Percentiles rank a stretch among this genome's conserved stretches.
These are phyloP conservation scores for Dicranocentrus wangi DNA, from an alignment of 2,888 invertebrate genomes.

Conservation along the genomic window DNA sequence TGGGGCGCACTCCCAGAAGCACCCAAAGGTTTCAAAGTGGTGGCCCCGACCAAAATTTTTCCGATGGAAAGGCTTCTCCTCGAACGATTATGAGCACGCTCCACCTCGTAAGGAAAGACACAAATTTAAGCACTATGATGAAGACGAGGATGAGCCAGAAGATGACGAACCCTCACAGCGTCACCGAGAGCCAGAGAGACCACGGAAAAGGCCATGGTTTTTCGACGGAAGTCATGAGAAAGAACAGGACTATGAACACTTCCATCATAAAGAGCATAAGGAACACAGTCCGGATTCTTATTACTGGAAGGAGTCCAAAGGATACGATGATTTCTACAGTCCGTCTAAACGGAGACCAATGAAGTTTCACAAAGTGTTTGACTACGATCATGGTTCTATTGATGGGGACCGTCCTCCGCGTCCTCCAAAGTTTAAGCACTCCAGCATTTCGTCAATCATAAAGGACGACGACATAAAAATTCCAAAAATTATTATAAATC, in stretches of 20 bases:
- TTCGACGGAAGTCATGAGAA: slow-evolving; percentile 12
- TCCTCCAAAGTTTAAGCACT: not conserved
- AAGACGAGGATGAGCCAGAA: not conserved
- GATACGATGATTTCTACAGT: slow-evolving; percentile 26
- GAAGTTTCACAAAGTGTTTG: slow-evolving; percentile 44
- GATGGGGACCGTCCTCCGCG: too few relatives aligned
- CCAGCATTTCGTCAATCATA: not conserved
- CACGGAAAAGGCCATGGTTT: slow-evolving; percentile 1
- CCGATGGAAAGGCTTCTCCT: not conserved
- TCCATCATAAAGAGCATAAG: slow-evolving; percentile 15
- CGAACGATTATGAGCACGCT: not conserved
- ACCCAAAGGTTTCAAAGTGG: slow-evolving; percentile 1
- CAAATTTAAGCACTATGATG: slow-evolving; percentile 7
- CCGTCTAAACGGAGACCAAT: slow-evolving; percentile 4
- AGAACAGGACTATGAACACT: not conserved
- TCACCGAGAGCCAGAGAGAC: not conserved
- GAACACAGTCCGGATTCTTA: slow-evolving; percentile 27
- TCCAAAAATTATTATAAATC: slow-evolving; percentile 56
- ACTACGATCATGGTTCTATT: slow-evolving; percentile 40
- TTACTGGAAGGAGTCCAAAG: slow-evolving; percentile 5
- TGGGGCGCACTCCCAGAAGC: too few relatives aligned
- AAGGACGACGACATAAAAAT: slow-evolving; percentile 35
- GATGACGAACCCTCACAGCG: slow-evolving; percentile 3
- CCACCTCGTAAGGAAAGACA: not conserved
- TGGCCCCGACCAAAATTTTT: not conserved